Evolutionary conservation across 2,113 vertebrate genomes (phyloP).

Genomic region (Pluvianellus socialis): DNA sequence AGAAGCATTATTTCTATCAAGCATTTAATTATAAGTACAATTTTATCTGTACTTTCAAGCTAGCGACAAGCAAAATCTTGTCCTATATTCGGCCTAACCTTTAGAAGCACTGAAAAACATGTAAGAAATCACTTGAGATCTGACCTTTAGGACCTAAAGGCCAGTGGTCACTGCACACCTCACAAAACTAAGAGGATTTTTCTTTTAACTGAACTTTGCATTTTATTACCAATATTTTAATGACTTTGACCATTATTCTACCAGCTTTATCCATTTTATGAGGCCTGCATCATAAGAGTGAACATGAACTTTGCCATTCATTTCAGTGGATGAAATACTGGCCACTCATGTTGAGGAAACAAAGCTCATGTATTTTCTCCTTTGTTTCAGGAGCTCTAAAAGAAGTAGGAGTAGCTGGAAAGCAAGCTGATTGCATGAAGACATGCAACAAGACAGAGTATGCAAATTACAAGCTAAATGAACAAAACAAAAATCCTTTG

Average conservation of each 20-base stretch:
- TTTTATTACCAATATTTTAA: background rate
- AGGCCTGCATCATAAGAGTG: background rate
- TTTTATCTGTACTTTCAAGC: background rate
- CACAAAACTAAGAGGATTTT: background rate
- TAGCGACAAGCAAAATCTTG: background rate
- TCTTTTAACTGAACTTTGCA: background rate
- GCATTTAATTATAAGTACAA: background rate
- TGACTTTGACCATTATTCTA: background rate
- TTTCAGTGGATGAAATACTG: background rate
- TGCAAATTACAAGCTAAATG: background rate
- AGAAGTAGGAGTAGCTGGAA: background rate
- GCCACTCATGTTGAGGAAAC: background rate
- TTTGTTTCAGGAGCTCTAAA: background rate
- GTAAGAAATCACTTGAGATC: background rate
- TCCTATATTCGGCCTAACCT: background rate
- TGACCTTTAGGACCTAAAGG: background rate
- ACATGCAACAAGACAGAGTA: background rate
- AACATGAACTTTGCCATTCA: background rate
- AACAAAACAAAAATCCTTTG: background rate
- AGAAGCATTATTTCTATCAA: background rate
- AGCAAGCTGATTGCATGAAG: background rate
- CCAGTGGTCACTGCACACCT: background rate
- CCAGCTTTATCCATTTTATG: background rate
- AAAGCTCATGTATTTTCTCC: background rate
- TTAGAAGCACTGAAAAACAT: background rate